These are phyloP conservation scores for Tragelaphus imberbis DNA, from an alignment of 2,113 vertebrate genomes.

Conservation along the genomic window DNA sequence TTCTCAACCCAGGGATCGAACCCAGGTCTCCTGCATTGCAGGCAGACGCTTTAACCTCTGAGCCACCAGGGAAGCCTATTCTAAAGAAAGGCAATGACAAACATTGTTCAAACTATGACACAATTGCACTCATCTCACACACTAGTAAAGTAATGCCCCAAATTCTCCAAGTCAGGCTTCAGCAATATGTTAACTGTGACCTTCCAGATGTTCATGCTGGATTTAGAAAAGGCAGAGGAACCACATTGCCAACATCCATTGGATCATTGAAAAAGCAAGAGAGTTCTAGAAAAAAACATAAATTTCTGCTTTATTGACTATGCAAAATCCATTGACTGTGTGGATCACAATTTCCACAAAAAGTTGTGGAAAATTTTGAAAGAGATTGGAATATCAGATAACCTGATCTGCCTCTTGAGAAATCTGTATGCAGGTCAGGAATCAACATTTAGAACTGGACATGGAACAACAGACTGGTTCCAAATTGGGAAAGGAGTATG, in stretches of 20 bases:
- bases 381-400: not conserved
- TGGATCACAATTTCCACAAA: too few relatives aligned
- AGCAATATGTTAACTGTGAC: not conserved
- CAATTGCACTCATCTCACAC: not conserved
- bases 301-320: too few relatives aligned
- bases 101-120: not conserved
- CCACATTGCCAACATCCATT: fast-evolving
- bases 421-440: not conserved
- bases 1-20: too few relatives aligned
- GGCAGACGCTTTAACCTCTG: too few relatives aligned
- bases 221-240: not conserved
- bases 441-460: not conserved
- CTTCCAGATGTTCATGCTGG: not conserved
- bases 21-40: too few relatives aligned
- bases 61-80: not conserved
- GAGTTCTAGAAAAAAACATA: not conserved
- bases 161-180: not conserved
- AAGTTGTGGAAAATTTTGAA: not conserved
- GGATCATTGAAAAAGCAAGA: fast-evolving
- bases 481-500: not conserved
- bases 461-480: not conserved
- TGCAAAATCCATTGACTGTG: too few relatives aligned
- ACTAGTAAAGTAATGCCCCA: not conserved
- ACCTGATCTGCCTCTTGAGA: not conserved
- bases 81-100: not conserved